Evolutionary conservation across 1,140 invertebrate species (phyloP), one percentile per base, ranked within the genome.

Genomic region (Coenobita brevimanus): DNA sequence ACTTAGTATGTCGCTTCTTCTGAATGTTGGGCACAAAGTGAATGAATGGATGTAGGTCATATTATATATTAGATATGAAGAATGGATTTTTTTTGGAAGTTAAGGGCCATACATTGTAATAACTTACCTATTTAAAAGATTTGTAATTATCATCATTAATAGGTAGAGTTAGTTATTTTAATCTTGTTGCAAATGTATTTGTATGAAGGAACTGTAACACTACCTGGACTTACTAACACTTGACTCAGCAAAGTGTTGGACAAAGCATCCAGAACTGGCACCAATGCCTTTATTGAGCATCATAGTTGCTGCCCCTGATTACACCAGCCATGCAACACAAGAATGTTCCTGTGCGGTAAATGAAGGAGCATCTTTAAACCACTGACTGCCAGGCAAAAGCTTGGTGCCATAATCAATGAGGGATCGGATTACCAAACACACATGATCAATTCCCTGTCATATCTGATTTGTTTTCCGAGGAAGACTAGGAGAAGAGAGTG

Each of bases 21-120:
- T 64, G 82, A 60, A 30, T 60, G 75, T 46, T 80, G 85, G 84
- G 75, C 85, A 87, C 76, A 81, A 87, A 87, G 33, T 57, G 64
- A 86, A 86, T 71, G 50, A 33, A 71, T 87, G 69, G 78, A 43
- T 80, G 30, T 87, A 81, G 79, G 79, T 81, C 54, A 27, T 62
- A 62, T 80, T 64, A 62, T 81, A 10, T 24, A 41, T 38, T 38
- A 43, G 27, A 76, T 43, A 41, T 76, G 38, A 21, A 27, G 41
- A 43, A 13, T 38, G 36, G 30, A 67, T 73, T 21, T 67, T 71
- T 30, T 43, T 2, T 76, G 73, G 21, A 76, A 41, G 73, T 43
- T 76, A 27, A 46, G 41, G 46, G 46, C 73, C 27, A 43, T 73
- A 73, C 41, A 73, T 6, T 73, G 41, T 38, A 41, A 73, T 41